Percentiles rank a stretch among this genome's conserved stretches.
phyloP scores from a whole-genome alignment of 2,113 vertebrate genomes.

The Chaenogobius annularis region DNA sequence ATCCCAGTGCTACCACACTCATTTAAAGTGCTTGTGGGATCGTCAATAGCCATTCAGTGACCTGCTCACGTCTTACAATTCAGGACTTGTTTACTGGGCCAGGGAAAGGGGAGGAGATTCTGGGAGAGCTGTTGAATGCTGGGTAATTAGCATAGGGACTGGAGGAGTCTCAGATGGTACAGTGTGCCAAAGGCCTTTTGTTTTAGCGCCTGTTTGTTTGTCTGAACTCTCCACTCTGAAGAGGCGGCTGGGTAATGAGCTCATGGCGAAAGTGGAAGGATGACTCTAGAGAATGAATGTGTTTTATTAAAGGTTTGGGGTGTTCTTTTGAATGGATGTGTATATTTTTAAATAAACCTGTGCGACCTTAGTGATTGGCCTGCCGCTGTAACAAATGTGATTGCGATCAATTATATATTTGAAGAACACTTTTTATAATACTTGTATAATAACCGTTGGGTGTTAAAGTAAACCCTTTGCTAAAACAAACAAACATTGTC shows the following conservation, averaged over 20 bases:
- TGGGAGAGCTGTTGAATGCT: slow-evolving; percentile 47
- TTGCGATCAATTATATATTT: too few relatives aligned
- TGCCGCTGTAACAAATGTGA: too few relatives aligned
- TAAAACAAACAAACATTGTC: too few relatives aligned
- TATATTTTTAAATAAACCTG: too few relatives aligned
- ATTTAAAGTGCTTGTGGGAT: slow-evolving; percentile 66
- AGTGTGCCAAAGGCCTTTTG: slow-evolving; percentile 51
- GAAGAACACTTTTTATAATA: too few relatives aligned
- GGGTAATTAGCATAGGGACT: slow-evolving; percentile 59
- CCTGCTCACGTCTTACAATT: slow-evolving; percentile 39
- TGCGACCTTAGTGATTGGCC: too few relatives aligned
- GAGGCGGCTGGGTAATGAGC: slow-evolving; percentile 44
- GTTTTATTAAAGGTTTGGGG: not conserved
- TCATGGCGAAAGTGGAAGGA: slow-evolving; percentile 22
- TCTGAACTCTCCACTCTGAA: slow-evolving; percentile 40
- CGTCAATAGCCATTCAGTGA: slow-evolving; percentile 55
- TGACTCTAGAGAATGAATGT: not conserved
- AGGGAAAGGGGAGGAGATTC: slow-evolving; percentile 24
- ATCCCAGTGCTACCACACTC: slow-evolving; percentile 54
- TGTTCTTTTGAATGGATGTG: not conserved
- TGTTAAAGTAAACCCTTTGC: too few relatives aligned
- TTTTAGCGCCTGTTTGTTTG: slow-evolving; percentile 51
- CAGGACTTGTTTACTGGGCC: slow-evolving; percentile 28
- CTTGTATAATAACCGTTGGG: too few relatives aligned
- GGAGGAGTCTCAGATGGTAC: slow-evolving; percentile 41